Evolutionary conservation across 2,888 invertebrate genomes (phyloP).

Genomic region (Bombyx huttoni): DNA sequence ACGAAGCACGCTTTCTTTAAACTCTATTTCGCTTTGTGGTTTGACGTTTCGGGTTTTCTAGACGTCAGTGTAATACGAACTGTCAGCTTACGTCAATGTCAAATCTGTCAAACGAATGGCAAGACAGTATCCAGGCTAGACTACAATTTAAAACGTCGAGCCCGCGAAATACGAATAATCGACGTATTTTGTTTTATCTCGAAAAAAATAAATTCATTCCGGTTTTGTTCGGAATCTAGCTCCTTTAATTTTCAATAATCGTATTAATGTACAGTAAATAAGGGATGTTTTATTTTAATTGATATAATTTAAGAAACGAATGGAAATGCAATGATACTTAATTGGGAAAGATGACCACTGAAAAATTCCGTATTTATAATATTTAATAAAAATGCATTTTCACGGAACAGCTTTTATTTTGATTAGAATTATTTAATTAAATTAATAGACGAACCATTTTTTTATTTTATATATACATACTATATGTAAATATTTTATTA

Average conservation of each 20-base stretch:
- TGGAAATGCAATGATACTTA: slow-evolving; percentile 26
- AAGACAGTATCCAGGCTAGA: no score
- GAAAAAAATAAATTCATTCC: no score
- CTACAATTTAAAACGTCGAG: no score
- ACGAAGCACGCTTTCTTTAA: no score
- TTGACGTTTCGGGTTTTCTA: no score
- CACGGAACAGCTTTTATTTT: slow-evolving; percentile 7
- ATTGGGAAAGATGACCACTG: slow-evolving; percentile 5
- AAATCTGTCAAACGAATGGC: no score
- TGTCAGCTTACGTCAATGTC: no score
- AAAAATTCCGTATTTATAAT: background rate
- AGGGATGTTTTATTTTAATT: slow-evolving; percentile 17
- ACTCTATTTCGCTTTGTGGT: no score
- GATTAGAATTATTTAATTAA: slow-evolving; percentile 1
- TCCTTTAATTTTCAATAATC: slow-evolving; percentile 22
- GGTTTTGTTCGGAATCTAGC: no score
- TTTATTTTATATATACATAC: background rate
- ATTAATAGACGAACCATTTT: background rate
- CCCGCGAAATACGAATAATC: no score
- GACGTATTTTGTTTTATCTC: no score
- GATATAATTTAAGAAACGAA: slow-evolving; percentile 11
- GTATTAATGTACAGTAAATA: slow-evolving; percentile 28
- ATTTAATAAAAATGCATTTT: slow-evolving; percentile 5
- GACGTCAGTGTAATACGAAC: no score
- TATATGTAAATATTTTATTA: background rate